phyloP scores from a whole-genome alignment of 35 echinoderm and acorn worm genomes.

The Holothuria glaberrima region DNA sequence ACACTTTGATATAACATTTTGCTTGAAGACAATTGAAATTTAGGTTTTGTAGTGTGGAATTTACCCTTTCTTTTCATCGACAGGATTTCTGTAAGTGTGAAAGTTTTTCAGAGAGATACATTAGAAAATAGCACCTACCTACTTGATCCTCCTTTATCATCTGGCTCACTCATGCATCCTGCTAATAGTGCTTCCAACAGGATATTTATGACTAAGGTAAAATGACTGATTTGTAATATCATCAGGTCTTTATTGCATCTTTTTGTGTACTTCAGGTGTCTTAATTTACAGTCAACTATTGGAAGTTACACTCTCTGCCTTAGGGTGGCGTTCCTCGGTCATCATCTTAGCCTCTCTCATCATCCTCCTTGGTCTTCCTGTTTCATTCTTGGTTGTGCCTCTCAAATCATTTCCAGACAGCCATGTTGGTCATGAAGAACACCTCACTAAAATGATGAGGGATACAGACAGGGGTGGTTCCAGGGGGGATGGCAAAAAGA shows the following conservation, averaged over 20 bases:
- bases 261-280: not conserved
- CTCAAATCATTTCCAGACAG: constrained; percentile 1
- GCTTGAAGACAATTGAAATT: too few relatives aligned
- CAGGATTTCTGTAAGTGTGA: too few relatives aligned
- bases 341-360: constrained; percentile 6
- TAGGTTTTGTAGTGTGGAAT: too few relatives aligned
- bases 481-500: not conserved
- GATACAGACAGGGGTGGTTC: not conserved
- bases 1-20: too few relatives aligned
- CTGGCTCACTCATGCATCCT: too few relatives aligned
- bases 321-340: constrained; percentile 22
- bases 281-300: constrained; percentile 20
- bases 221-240: too few relatives aligned
- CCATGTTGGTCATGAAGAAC: constrained; percentile 12
- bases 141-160: too few relatives aligned
- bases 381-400: constrained; percentile 4
- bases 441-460: constrained; percentile 8
- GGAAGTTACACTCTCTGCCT: not conserved
- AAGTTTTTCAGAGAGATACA: too few relatives aligned
- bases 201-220: too few relatives aligned
- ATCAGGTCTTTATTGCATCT: not conserved
- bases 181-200: too few relatives aligned
- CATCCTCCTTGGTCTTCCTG: constrained; percentile 15
- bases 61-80: too few relatives aligned
- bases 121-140: too few relatives aligned